Base-by-base conservation (phyloP, 1,140 invertebrate species). In the Paralvinella palmiformis region DNA sequence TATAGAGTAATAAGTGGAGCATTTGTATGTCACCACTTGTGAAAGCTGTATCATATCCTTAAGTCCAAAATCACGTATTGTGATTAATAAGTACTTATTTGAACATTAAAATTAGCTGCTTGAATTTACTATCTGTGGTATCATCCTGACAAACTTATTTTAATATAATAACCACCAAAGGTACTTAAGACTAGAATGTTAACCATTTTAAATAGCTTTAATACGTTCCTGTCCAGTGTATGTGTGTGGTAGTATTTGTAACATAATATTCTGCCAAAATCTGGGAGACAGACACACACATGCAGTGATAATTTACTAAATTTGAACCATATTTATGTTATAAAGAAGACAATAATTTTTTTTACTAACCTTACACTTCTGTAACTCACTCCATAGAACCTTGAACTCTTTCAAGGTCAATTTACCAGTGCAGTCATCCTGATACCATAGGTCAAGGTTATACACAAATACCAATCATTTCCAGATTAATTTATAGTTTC, bases 291-390 rank as follows among this genome's bases (percentile, higher is more conserved):
- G n/a, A 41, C n/a, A 41, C n/a, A 41, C n/a, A 10, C n/a, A 10
- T 41, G 37, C 37, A 10, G 10, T n/a, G 10, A 10, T n/a, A 10
- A 41, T 10, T 10, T 41, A 41, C 10, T 10, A 41, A 10, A 41
- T 41, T 41, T 41, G 10, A 10, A 41, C n/a, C 37, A 41, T 41
- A 41, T n/a, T 10, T 41, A 41, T 41, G 37, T 10, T 41, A 10
- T 10, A 41, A 41, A 41, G 37, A 41, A 41, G n/a, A 10, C 10
- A 29, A 35, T 17, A 7, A 15, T 17, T 1, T 32, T 32, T 3
- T 27, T 27, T 59, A 22, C 55, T 44, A 3, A 64, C 63, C 63
- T 59, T 64, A 55, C 63, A 64, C 17, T 24, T 27, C 27, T 58
- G 35, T 33, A 64, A 41, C 17, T 59, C 55, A 20, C 29, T 24